Base-by-base conservation (phyloP, 2,888 invertebrate species). In the Brachylomia viminalis region DNA sequence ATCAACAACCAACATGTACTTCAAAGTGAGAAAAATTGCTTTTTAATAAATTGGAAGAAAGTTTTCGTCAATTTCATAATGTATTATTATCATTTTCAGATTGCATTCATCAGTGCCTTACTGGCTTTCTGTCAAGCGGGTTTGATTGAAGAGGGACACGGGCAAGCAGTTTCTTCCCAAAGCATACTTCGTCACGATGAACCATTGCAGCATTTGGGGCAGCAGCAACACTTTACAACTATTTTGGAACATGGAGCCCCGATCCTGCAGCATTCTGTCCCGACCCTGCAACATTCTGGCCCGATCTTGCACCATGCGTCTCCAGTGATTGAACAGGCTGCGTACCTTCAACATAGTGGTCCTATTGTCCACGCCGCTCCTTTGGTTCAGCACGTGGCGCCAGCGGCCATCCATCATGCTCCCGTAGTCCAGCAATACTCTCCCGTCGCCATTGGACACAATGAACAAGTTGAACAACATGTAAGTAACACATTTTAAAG, bases 81-180 rank as follows among this genome's bases (percentile, higher is more conserved):
- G 49, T 52, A 38, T 59, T 27, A 52, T 59, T 27, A 17, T 76
- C 59, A 72, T 79, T 90, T 92, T 54, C 92, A 97, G 97, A 91
- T 97, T 72, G 86, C 94, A 83, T 88, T 95, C 61, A 82, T 97
- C 85, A 92, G 94, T 88, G 91, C 93, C 67, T 79, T 97, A 56
- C 90, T 97, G 87, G 97, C 96, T 2, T 87, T 92, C 47, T 96
- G 96, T 90, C 95, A 95, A 77, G 97, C 96, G 4, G 97, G 95
- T 49, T 76, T 94, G 4, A 88, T 97, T 56, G 93, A 94, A 27
- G 91, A 95, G 7, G 92, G 93, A 13, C 94, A 95, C 42, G 91
- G 91, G 10, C 93, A 94, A 59, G 95, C 95, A 7, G 89, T 96
- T 27, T 96, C 96, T 30, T 95, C 96, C 20, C 96, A 96, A 75